These are phyloP conservation scores for Tenodera sinensis DNA, from an alignment of 2,888 invertebrate genomes.

Conservation along the genomic window DNA sequence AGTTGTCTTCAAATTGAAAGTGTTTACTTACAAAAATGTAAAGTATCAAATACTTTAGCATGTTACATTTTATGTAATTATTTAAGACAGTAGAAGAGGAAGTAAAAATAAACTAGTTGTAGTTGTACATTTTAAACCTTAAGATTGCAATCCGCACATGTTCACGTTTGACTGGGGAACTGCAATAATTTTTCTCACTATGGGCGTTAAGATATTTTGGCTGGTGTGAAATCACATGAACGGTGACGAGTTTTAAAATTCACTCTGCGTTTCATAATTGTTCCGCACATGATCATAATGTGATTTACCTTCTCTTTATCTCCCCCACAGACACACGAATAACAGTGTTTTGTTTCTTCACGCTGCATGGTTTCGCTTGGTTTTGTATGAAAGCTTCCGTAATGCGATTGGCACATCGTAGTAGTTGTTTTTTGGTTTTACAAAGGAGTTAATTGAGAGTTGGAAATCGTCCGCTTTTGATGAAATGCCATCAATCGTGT, in stretches of 20 bases:
- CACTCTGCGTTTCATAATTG: neutral
- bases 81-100: no score
- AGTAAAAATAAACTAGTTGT: no score
- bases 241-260: neutral
- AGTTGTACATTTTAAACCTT: no score
- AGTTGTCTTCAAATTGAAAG: no score
- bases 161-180: no score
- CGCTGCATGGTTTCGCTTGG: neutral
- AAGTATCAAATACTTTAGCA: no score
- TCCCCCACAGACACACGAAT: neutral
- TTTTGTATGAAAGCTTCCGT: neutral
- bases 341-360: neutral
- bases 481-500: neutral
- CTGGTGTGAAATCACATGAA: neutral
- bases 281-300: neutral
- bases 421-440: neutral
- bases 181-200: neutral
- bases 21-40: no score
- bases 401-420: neutral
- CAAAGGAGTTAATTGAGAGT: neutral
- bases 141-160: no score
- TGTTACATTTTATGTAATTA: no score
- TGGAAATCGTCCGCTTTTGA: neutral
- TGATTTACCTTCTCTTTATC: neutral
- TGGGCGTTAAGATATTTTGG: neutral